Percentiles rank a stretch among this genome's conserved stretches.
Evolutionary conservation across 2,113 vertebrate genomes (phyloP).

Genomic region (Neolamprologus toae): DNA sequence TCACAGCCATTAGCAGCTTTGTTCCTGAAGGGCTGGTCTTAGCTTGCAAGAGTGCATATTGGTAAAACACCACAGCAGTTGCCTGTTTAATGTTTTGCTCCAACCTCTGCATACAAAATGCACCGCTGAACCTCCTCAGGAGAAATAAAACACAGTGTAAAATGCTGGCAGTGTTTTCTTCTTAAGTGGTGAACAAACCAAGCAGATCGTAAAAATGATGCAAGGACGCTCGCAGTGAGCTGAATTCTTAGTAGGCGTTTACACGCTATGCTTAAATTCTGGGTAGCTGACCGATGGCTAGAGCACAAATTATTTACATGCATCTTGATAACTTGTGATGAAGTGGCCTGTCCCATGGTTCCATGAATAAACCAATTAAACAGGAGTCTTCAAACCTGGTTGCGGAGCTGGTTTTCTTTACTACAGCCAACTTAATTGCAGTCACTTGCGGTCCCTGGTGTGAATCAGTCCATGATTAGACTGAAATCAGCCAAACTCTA

Average conservation of each 20-base stretch:
- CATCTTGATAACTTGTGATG: conserved; percentile 49
- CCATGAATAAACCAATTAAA: conserved; percentile 50
- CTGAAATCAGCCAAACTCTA: not conserved
- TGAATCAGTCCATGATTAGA: conserved; percentile 26
- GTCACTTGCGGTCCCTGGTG: conserved; percentile 5
- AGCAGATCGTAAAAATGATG: conserved; percentile 40
- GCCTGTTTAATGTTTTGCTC: conserved; percentile 26
- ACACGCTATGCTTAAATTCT: not conserved
- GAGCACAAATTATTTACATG: conserved; percentile 21
- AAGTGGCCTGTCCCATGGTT: conserved; percentile 1
- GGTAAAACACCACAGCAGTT: not conserved
- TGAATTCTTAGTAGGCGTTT: conserved; percentile 11
- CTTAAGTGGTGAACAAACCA: conserved; percentile 35
- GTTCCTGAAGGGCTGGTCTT: not conserved
- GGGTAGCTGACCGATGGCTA: not conserved
- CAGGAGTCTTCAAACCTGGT: conserved; percentile 31
- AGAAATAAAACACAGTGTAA: conserved; percentile 35
- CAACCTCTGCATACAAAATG: conserved; percentile 46
- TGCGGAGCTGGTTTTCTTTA: conserved; percentile 15
- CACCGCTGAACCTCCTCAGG: conserved; percentile 24
- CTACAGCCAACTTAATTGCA: conserved; percentile 18
- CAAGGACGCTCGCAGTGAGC: not conserved
- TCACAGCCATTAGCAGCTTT: not conserved
- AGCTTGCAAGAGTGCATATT: not conserved
- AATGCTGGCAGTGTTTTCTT: conserved; percentile 33